These are phyloP conservation scores for Salmo trutta DNA, from an alignment of 2,797 vertebrate genomes.

Conservation along the genomic window DNA sequence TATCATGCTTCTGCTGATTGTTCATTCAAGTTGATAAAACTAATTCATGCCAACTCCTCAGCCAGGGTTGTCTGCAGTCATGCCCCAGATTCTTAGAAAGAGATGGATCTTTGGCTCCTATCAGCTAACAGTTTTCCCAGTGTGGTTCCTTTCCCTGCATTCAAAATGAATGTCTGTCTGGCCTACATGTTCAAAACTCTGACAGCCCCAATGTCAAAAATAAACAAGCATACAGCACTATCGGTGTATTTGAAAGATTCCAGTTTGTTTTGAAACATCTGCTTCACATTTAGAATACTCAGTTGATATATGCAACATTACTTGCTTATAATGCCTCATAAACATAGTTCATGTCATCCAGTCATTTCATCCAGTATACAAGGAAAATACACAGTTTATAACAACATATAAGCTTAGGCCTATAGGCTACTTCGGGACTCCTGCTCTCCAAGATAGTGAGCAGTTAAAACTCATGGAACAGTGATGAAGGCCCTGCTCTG, in stretches of 20 bases:
- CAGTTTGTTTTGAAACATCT: background rate
- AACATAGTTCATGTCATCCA: background rate
- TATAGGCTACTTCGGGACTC: no score
- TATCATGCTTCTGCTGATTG: constrained; percentile 29
- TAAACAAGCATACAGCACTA: background rate
- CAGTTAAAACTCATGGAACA: background rate
- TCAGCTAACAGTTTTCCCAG: background rate
- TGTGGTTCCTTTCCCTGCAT: background rate
- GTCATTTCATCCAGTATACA: background rate
- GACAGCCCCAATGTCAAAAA: background rate
- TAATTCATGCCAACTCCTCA: constrained; percentile 33
- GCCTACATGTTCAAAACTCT: background rate
- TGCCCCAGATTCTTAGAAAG: background rate
- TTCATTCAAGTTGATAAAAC: constrained; percentile 48
- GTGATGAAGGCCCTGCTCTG: background rate
- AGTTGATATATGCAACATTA: background rate
- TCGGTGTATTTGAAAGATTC: background rate
- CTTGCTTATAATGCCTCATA: background rate
- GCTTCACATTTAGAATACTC: background rate
- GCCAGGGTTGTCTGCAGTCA: background rate
- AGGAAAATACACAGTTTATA: background rate
- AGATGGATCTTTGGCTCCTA: background rate
- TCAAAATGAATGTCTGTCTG: background rate
- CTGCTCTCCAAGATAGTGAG: background rate
- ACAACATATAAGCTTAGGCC: no score